Evolutionary conservation across 64 coral and sea anemone genomes (phyloP).

Genomic region (Montipora capricornis): DNA sequence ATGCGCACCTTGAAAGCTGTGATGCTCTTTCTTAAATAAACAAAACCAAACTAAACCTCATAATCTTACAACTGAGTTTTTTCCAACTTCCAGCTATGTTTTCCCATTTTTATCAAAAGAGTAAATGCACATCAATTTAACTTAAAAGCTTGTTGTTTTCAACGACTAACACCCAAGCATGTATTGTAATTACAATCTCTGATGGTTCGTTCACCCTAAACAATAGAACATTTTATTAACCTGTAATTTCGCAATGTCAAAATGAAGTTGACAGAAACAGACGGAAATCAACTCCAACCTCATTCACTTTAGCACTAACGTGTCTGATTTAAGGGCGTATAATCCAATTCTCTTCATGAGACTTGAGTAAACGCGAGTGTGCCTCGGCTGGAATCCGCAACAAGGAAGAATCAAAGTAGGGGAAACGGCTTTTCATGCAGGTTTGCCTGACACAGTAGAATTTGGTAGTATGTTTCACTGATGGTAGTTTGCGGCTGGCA

Average conservation of each 20-base stretch:
- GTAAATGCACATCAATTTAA: neutral
- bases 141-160: neutral
- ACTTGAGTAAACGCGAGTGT: neutral
- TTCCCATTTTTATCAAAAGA: conserved; percentile 1
- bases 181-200: neutral
- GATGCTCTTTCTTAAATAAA: neutral
- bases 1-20: neutral
- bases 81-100: neutral
- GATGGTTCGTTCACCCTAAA: neutral
- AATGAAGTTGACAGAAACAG: conserved; percentile 4
- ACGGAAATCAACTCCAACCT: neutral
- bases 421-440: conserved; percentile 41
- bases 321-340: neutral
- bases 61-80: neutral
- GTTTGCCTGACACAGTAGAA: conserved; percentile 26
- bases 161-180: neutral
- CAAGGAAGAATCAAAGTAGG: conserved; percentile 25
- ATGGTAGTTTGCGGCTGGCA: conserved; percentile 21
- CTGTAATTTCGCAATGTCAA: neutral
- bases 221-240: neutral
- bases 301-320: neutral
- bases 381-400: neutral
- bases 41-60: neutral
- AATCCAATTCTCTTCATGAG: neutral
- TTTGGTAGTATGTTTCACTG: conserved; percentile 25